Evolutionary conservation across 2,797 vertebrate genomes (phyloP), one percentile per base, ranked within the genome.

Genomic region (Gymnocypris eckloni): DNA sequence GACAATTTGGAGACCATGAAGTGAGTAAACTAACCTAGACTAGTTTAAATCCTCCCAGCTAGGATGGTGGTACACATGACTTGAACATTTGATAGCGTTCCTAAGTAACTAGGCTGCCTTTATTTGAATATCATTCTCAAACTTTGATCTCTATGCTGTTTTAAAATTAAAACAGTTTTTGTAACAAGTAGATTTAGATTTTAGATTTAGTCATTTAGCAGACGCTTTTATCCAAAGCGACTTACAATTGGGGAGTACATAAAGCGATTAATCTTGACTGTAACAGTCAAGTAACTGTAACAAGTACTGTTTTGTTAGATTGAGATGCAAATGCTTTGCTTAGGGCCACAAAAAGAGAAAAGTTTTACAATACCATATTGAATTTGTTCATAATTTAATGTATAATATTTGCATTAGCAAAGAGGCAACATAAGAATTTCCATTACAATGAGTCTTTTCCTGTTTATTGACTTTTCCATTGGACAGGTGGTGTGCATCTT

Each of bases 391-490:
- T n/a, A 54, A n/a, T 52, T 48, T 59, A 72, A 48, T 25, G 16
- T 41, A 59, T 43, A 54, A 45, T 48, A 45, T 71, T 41, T 84
- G 61, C 16, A 28, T 69, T 43, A 61, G 20, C 28, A 56, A 71
- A 59, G 64, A 79, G 50, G 18, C 54, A 78, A 72, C 37, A 71
- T 37, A 79, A 48, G 39, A 70, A 11, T 71, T 71, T 59, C 50
- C 66, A 61, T 79, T 56, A 59, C 75, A 59, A 12, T 33, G 25
- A 76, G 66, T 28, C 73, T 79, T 59, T 71, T 37, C 28, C 37
- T 79, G 39, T 85, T 85, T 85, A 85, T 85, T 85, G 76, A 79
- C 64, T 50, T 79, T 84, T 84, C 64, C 83, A 56, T 79, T 70
- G n/a, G 64, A 84, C 75, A 84, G 66, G 37, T 70, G 75, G 50